These are phyloP conservation scores for Callyntrura guangdongensis DNA, from an alignment of 2,888 invertebrate species.

Conservation along the genomic window DNA sequence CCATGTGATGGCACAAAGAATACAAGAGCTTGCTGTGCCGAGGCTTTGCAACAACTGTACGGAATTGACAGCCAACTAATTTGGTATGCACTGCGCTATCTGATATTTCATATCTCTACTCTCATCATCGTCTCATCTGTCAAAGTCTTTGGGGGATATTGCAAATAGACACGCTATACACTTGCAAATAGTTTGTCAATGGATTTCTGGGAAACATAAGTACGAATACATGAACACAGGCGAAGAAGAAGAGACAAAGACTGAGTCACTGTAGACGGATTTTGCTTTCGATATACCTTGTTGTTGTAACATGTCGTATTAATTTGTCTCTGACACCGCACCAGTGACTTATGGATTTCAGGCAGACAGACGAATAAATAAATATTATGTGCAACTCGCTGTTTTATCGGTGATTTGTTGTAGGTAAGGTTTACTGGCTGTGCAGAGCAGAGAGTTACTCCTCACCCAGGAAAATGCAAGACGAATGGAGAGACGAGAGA, in stretches of 20 bases:
- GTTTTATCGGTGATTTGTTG: no score
- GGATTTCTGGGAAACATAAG: neutral
- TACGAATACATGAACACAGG: neutral
- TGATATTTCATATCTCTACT: slow-evolving; percentile 32
- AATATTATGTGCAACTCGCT: neutral
- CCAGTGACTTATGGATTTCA: neutral
- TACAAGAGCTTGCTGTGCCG: neutral
- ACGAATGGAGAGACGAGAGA: neutral
- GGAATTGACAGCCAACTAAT: slow-evolving; percentile 13
- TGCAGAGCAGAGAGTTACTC: neutral
- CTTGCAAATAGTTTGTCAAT: slow-evolving; percentile 46
- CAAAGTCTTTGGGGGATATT: slow-evolving; percentile 24
- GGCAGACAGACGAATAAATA: neutral
- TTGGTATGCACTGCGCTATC: slow-evolving; percentile 10
- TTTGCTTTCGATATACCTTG: slow-evolving; percentile 20
- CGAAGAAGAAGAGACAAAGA: neutral
- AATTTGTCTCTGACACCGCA: slow-evolving; percentile 24
- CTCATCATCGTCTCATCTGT: slow-evolving; percentile 18
- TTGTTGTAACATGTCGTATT: neutral
- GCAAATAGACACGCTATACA: slow-evolving; percentile 10
- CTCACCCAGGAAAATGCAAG: neutral
- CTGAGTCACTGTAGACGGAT: neutral
- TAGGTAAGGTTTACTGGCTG: no score
- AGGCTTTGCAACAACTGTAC: neutral
- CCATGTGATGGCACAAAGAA: neutral